Percentiles rank a stretch among this genome's conserved stretches.
These are phyloP conservation scores for Rhagoletis pomonella DNA, from an alignment of 1,140 invertebrate species.

Conservation along the genomic window DNA sequence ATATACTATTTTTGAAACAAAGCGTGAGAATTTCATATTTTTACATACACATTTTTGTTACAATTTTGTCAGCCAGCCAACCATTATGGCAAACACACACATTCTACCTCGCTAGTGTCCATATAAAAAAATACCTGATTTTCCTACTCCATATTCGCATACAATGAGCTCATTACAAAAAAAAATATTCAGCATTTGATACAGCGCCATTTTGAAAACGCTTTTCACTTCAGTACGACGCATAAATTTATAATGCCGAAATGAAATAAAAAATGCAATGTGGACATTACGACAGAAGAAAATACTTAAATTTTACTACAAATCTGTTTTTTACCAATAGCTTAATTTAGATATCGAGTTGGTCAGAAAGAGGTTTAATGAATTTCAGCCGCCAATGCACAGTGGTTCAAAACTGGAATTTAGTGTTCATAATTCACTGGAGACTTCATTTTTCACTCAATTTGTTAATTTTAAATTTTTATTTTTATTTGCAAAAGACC, in stretches of 20 bases:
- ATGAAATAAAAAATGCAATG: constrained; percentile 14
- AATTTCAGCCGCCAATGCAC: not conserved
- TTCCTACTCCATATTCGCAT: not conserved
- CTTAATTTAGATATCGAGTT: not conserved
- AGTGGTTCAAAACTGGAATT: no score
- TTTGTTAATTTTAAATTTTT: no score
- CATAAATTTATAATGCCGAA: not conserved
- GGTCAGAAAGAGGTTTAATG: not conserved
- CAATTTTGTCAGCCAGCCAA: not conserved
- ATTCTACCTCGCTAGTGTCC: not conserved
- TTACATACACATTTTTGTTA: constrained; percentile 13
- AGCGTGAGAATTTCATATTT: not conserved
- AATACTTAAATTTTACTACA: not conserved
- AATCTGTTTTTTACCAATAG: not conserved
- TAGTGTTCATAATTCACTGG: no score
- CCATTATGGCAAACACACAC: not conserved
- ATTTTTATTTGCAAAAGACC: no score
- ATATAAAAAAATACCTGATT: not conserved
- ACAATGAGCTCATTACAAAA: not conserved
- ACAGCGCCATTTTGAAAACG: not conserved
- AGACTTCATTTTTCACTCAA: no score
- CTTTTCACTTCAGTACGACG: not conserved
- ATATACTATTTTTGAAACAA: constrained; percentile 43
- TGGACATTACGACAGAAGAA: constrained; percentile 16
- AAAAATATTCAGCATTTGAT: not conserved